Conservation (phyloP, 2,888 invertebrate species). For the Entomobrya proxima region DNA sequence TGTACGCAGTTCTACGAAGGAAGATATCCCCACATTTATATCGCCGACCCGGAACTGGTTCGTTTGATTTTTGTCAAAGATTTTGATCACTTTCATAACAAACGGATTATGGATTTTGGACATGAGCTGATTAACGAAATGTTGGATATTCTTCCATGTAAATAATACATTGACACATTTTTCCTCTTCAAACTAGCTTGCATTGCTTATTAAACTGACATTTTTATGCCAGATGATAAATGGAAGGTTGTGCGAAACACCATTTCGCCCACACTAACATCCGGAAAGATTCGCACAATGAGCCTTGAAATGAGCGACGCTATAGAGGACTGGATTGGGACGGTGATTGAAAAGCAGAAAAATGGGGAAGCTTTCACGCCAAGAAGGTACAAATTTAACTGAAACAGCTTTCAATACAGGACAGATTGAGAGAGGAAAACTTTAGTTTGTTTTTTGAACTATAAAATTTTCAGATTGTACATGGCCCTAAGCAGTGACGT, state of each 20-base stretch:
- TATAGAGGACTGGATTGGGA: slow-evolving; percentile 47
- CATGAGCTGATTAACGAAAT: slow-evolving; percentile 67
- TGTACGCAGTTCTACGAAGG: slow-evolving; percentile 69
- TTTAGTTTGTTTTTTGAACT: neutral
- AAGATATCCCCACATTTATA: slow-evolving; percentile 58
- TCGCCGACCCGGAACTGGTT: slow-evolving; percentile 63
- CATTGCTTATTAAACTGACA: neutral
- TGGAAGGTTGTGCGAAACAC: slow-evolving; percentile 68
- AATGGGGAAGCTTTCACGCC: slow-evolving; percentile 36
- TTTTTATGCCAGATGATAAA: slow-evolving; percentile 52
- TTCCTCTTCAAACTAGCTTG: neutral
- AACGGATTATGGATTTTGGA: slow-evolving; percentile 54
- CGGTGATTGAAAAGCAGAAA: neutral
- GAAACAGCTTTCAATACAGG: neutral
- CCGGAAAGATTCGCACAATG: slow-evolving; percentile 69
- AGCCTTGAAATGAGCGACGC: slow-evolving; percentile 66
- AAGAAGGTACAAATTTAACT: neutral
- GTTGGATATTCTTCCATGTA: slow-evolving; percentile 69
- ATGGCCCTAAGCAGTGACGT: slow-evolving; percentile 65
- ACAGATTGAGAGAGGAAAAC: neutral
- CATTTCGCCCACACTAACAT: slow-evolving; percentile 62
- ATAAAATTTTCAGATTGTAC: slow-evolving; percentile 48
- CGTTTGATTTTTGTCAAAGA: slow-evolving; percentile 67
- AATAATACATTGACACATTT: neutral
- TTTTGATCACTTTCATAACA: slow-evolving; percentile 70